phyloP scores from a whole-genome alignment of 1,140 invertebrate genomes.

The Platorchestia sp. region DNA sequence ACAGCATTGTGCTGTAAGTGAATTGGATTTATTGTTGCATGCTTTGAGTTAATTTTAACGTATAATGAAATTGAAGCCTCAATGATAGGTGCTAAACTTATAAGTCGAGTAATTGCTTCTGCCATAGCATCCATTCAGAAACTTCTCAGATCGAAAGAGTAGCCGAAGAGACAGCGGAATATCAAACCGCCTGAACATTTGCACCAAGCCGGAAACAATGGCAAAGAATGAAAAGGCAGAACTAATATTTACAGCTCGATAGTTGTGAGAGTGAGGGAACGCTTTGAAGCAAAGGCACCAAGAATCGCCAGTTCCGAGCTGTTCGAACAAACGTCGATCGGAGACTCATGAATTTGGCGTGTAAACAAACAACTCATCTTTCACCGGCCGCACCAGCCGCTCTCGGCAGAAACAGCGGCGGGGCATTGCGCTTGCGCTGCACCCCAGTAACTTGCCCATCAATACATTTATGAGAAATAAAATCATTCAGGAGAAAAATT shows the following conservation, averaged over 20 bases:
- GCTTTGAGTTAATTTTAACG: not conserved
- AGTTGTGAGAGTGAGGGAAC: not conserved
- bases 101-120: not conserved
- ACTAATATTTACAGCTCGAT: not conserved
- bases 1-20: no score
- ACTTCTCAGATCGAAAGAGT: not conserved
- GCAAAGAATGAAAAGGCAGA: not conserved
- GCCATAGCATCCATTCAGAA: not conserved
- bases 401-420: not conserved
- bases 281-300: not conserved
- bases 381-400: not conserved
- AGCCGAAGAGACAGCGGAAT: not conserved
- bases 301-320: not conserved
- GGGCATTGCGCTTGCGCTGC: not conserved
- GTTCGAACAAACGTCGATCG: not conserved
- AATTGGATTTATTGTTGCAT: no score
- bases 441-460: not conserved
- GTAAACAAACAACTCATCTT: constrained; percentile 20
- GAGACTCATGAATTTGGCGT: not conserved
- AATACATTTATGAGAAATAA: not conserved
- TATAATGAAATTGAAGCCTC: not conserved
- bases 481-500: not conserved
- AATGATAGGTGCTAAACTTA: not conserved
- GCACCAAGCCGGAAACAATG: not conserved
- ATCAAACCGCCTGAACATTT: not conserved